Percentiles rank a stretch among this genome's conserved stretches.
phyloP scores from a whole-genome alignment of 2,113 vertebrate species.

The Sinocyclocheilus anshuiensis region DNA sequence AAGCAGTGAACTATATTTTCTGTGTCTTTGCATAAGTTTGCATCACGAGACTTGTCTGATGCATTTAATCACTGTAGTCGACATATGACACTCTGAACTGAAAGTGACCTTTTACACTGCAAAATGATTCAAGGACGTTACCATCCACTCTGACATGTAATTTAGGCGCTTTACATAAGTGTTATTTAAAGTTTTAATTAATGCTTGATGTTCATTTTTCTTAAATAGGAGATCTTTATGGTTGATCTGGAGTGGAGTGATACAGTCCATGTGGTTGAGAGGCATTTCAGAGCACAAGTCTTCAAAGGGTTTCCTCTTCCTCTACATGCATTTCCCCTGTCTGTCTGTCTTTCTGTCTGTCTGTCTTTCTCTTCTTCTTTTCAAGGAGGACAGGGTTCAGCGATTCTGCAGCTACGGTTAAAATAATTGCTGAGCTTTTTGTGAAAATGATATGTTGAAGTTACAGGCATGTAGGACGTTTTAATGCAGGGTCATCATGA shows the following conservation, averaged over 20 bases:
- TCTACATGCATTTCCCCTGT: conserved; percentile 9
- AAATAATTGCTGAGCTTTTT: neutral
- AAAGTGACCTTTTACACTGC: conserved; percentile 42
- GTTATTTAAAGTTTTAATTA: conserved; percentile 69
- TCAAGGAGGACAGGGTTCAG: conserved; percentile 49
- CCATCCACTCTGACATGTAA: conserved; percentile 63
- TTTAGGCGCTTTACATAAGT: conserved; percentile 69
- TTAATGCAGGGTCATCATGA: neutral
- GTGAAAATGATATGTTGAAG: neutral
- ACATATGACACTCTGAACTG: conserved; percentile 31
- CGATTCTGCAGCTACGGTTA: neutral
- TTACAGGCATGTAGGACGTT: neutral
- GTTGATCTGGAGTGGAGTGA: conserved; percentile 63
- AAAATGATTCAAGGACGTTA: conserved; percentile 25
- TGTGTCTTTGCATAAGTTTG: conserved; percentile 55
- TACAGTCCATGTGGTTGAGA: conserved; percentile 57
- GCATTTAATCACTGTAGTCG: conserved; percentile 43
- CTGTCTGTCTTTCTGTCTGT: neutral
- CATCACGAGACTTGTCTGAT: conserved; percentile 58
- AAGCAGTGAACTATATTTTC: conserved; percentile 47
- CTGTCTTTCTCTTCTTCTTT: conserved; percentile 58
- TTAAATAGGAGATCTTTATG: conserved; percentile 66
- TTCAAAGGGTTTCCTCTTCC: conserved; percentile 42
- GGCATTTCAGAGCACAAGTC: conserved; percentile 70
- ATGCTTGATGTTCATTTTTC: conserved; percentile 66